phyloP scores from a whole-genome alignment of 2,888 invertebrate species.

The Eueremaeus valkanovi region DNA sequence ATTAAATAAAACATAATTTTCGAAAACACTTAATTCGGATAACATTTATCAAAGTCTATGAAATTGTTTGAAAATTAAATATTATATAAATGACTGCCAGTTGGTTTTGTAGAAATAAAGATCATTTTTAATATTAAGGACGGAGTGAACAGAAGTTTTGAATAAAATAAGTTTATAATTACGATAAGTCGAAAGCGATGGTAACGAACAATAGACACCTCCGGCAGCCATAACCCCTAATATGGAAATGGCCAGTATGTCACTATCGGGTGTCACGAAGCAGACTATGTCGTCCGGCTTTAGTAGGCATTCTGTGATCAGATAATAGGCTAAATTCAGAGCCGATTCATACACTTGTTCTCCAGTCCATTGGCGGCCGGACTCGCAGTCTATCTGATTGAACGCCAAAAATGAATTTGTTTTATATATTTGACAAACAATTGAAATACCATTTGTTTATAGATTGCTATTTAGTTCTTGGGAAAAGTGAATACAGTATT shows the following conservation, averaged over 20 bases:
- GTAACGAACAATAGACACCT: neutral
- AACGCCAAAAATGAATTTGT: too few relatives aligned
- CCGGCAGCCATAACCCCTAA: neutral
- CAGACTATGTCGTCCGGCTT: neutral
- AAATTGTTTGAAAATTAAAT: too few relatives aligned
- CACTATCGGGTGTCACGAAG: neutral
- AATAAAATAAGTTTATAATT: too few relatives aligned
- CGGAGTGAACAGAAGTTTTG: too few relatives aligned
- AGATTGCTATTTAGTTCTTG: too few relatives aligned
- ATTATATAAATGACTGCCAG: too few relatives aligned
- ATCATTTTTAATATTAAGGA: neutral
- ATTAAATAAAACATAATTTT: too few relatives aligned
- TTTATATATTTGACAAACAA: too few relatives aligned
- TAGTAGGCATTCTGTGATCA: neutral
- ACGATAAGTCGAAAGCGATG: neutral
- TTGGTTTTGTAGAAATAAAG: neutral
- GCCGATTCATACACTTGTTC: neutral
- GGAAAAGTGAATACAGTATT: too few relatives aligned
- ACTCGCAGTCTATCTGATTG: neutral
- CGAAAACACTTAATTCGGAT: too few relatives aligned
- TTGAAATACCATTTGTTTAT: too few relatives aligned
- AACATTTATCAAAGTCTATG: too few relatives aligned
- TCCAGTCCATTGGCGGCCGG: neutral
- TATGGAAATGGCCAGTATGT: neutral
- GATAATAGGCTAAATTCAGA: conserved; percentile 15